These are phyloP conservation scores for Mythimna loreyi DNA, from an alignment of 2,888 invertebrate species.

Conservation along the genomic window DNA sequence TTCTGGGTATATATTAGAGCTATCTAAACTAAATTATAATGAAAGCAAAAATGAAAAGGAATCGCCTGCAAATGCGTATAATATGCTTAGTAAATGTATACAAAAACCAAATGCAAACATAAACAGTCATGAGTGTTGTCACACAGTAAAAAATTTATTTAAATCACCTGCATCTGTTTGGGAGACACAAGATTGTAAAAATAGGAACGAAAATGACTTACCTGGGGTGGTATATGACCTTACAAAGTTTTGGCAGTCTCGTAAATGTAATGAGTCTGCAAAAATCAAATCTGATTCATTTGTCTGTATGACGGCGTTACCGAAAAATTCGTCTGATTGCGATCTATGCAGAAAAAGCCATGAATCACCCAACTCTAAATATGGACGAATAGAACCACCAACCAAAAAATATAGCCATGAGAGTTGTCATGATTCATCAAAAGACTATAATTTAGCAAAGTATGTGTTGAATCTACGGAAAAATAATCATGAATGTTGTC, in stretches of 20 bases:
- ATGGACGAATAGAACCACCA: not conserved
- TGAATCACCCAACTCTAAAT: not conserved
- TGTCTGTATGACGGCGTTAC: not conserved
- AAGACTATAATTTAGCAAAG: not conserved
- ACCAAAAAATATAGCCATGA: not conserved
- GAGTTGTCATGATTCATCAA: not conserved
- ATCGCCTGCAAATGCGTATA: not conserved
- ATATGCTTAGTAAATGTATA: not conserved
- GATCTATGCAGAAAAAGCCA: not conserved
- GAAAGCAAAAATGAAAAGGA: not conserved
- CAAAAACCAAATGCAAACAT: not conserved
- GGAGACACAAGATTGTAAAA: not conserved
- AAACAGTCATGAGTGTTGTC: not conserved
- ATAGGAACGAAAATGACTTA: not conserved
- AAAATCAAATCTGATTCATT: constrained; percentile 1
- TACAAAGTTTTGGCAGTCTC: not conserved
- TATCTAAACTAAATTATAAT: not conserved
- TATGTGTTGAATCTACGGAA: not conserved
- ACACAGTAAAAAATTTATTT: not conserved
- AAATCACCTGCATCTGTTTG: constrained; percentile 15
- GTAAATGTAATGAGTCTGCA: not conserved
- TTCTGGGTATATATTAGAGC: not conserved
- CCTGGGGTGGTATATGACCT: not conserved
- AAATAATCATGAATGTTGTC: not conserved
- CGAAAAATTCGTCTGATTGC: not conserved